Evolutionary conservation across 1,140 invertebrate species (phyloP).

Genomic region (Oncopeltus fasciatus): DNA sequence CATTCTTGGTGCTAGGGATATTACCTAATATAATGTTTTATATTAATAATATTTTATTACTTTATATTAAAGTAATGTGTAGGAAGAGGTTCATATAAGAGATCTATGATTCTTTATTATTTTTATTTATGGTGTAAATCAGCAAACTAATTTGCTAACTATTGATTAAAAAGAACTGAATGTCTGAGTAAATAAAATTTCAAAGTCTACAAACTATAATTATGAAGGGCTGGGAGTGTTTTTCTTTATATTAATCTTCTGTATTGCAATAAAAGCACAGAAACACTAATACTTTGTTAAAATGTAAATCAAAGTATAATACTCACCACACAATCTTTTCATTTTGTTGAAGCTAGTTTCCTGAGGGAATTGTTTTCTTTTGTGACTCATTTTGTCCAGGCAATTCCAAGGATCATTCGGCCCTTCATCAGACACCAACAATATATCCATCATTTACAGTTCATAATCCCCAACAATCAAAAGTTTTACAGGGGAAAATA

Average conservation of each 20-base stretch:
- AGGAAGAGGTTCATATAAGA: too few relatives aligned
- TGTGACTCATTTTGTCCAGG: constrained; percentile 1
- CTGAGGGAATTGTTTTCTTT: constrained; percentile 17
- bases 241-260: too few relatives aligned
- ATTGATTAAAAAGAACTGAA: background rate
- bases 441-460: constrained; percentile 9
- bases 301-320: background rate
- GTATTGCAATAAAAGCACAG: too few relatives aligned
- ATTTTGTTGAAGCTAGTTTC: constrained; percentile 12
- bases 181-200: background rate
- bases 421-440: constrained; percentile 10
- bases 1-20: too few relatives aligned
- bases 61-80: too few relatives aligned
- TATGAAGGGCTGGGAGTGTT: too few relatives aligned
- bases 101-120: too few relatives aligned
- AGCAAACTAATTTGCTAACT: too few relatives aligned
- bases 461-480: background rate
- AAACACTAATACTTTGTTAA: background rate
- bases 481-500: constrained; percentile 8
- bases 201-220: too few relatives aligned
- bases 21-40: too few relatives aligned
- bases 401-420: constrained; percentile 8
- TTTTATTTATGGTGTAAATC: too few relatives aligned
- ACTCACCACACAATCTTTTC: constrained; percentile 12
- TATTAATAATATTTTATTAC: too few relatives aligned